Percentiles rank a stretch among this genome's conserved stretches.
Evolutionary conservation across 2,113 vertebrate genomes (phyloP).

Genomic region (Nothobranchius kuhntae): DNA sequence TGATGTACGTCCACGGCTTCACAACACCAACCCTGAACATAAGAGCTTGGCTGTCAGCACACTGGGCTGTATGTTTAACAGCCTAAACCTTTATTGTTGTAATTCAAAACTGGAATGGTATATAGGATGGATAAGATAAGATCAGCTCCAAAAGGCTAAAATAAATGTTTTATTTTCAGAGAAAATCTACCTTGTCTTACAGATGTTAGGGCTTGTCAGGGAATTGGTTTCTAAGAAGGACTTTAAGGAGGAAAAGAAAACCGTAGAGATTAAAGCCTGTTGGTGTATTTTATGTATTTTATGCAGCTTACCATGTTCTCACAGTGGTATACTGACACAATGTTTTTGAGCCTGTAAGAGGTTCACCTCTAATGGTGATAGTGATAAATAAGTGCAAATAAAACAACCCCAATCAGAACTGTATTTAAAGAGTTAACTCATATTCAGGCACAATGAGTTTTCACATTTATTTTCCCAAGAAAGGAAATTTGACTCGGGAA

Average conservation of each 20-base stretch:
- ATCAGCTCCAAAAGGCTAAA: conserved; percentile 20
- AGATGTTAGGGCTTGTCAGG: conserved; percentile 14
- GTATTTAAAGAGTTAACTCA: no score
- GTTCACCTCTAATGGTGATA: no score
- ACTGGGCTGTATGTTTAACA: conserved; percentile 33
- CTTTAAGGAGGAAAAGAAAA: no score
- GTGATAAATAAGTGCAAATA: no score
- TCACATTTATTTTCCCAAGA: not conserved
- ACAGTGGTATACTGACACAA: no score
- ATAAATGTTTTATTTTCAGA: conserved; percentile 26
- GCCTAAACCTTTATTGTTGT: conserved; percentile 54
- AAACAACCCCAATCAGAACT: no score
- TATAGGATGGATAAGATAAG: conserved; percentile 23
- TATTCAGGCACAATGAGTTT: no score
- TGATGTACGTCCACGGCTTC: conserved; percentile 8
- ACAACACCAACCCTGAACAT: conserved; percentile 35
- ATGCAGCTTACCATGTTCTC: no score
- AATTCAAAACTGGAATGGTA: conserved; percentile 59
- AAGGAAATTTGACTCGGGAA: conserved; percentile 3
- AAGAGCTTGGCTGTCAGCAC: conserved; percentile 19
- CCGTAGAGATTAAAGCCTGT: no score
- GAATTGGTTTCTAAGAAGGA: conserved; percentile 4
- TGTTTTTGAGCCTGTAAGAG: no score
- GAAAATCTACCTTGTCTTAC: conserved; percentile 42
- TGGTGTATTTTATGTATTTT: no score